Base-by-base conservation (phyloP, 2,888 invertebrate genomes). In the Thyatira batis region DNA sequence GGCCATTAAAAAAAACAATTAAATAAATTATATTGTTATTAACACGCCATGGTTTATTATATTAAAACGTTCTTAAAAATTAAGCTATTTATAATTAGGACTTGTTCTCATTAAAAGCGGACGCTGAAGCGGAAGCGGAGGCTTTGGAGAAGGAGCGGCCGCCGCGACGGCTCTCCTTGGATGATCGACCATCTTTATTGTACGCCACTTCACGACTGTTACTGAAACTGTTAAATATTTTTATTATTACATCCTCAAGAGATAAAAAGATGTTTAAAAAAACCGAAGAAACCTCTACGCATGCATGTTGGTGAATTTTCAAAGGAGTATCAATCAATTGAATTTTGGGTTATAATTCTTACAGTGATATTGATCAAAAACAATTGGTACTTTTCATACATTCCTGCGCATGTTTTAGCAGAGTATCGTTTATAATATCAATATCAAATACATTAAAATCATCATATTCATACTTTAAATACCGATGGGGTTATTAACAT, bases 131-230 rank as follows among this genome's bases (percentile, higher is more conserved):
- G 57, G 70, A 54, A 8, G 82, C 78, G 52, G 79, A 71, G 0
- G 84, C 57, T 45, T 73, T 80, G 28, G 65, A 67, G 60, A 68
- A 75, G 11, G 71, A 71, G 44, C 74, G 76, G 8, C 72, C 65
- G 0, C 71, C 70, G 20, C 64, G 69, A 8, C 57, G 64, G 11
- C 67, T 64, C 4, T 76, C 72, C 25, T 67, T 69, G 10, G 63
- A 58, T 0, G 61, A 59, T 25, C 71, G 67, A 6, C 71, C 68
- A 5, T 78, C 71, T 54, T 73, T 69, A 39, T 70, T 76, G 63
- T 71, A 80, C 1, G 65, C 60, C 10, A 70, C 51, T 49, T 84
- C 84, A 2, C 71, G 78, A 50, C 81, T 80, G 25, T 69, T 73
- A 21, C 73, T 71, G 58, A 67, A 71, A 52, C 79, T 79, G 62